Base-by-base conservation (phyloP, 1,140 invertebrate species). In the Philopotamus ludificatus region DNA sequence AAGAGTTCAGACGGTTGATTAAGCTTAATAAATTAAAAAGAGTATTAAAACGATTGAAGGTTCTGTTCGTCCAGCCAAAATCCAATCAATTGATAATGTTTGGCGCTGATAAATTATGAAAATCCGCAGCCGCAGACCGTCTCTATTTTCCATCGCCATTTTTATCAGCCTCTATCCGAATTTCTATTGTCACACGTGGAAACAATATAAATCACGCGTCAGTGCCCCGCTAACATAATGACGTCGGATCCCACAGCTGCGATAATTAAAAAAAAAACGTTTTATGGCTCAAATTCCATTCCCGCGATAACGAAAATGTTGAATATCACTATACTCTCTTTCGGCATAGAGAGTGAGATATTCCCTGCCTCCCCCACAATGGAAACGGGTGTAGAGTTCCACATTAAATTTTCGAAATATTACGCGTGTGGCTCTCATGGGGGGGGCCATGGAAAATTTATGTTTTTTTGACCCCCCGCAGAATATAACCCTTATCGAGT, bases 331-430 rank as follows among this genome's bases (percentile, higher is more conserved):
- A 34, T 4, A 7, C n/a, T 34, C 12, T 34, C 12, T 7, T 12
- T 34, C 4, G 28, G 28, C 28, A 12, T 4, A 47, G 8, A 47
- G 18, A 15, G 44, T 3, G 10, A 16, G 10, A 9, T 47, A 7
- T n/a, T n/a, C n/a, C n/a, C n/a, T n/a, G n/a, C n/a, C n/a, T n/a
- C n/a, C n/a, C n/a, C n/a, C n/a, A n/a, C n/a, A n/a, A n/a, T n/a
- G n/a, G n/a, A n/a, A n/a, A n/a, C n/a, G n/a, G n/a, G n/a, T n/a
- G 44, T 7, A 16, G 18, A 47, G 15, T 47, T 47, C 10, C 44
- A 47, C 44, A 47, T 47, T 47, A 47, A 47, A 47, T 47, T 47
- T 12, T 47, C 8, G 44, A 47, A 47, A 47, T 47, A 47, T 47
- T 47, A 47, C 44, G 44, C 44, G 10, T 47, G 44, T 47, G 4